Base-by-base conservation (phyloP, 64 coral and sea anemone species). In the Porites lutea region DNA sequence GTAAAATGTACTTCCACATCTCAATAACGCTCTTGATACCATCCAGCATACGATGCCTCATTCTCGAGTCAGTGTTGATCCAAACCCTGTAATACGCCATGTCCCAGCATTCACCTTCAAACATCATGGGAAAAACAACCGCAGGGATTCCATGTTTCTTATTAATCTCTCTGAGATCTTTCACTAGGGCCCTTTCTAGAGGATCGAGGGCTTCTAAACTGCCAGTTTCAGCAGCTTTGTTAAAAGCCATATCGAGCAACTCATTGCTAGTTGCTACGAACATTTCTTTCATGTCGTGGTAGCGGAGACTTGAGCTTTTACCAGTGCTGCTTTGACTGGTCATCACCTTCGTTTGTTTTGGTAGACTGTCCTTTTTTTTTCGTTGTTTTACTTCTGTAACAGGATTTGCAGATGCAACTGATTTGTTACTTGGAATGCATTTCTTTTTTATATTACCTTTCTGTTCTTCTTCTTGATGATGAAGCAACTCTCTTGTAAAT, bases 401-500 rank as follows among this genome's bases (percentile, higher is more conserved):
- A 55, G 53, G 5, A 5, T 55, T 55, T 55, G 53, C 53, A 55
- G 53, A 55, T 55, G 53, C 10, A 55, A 11, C 53, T 55, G 53
- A 55, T 55, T 55, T 55, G 53, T 5, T 55, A 11, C 53, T 55
- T 55, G 53, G 5, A 7, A 7, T 55, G 53, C 2, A 55, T 55
- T 55, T 11, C 53, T 55, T 55, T 7, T 55, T 55, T 55, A 37
- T 37, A 37, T 2, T 2, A 11, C 53, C 53, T 55, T 55, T 5
- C 53, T 55, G 5, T 55, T 7, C 53, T 55, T 55, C 53, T 55
- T 5, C 53, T 55, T 55, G 53, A 55, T 55, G 53, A 5, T 2
- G 53, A 13, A 89, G 64, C 46, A 78, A 50, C 45, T 89, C 88
- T 58, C 65, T 78, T 65, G 76, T 67, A 65, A 89, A 93, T 48